Evolutionary conservation across 2,797 vertebrate genomes (phyloP), one percentile per base, ranked within the genome.

Genomic region (Lophius americanus): DNA sequence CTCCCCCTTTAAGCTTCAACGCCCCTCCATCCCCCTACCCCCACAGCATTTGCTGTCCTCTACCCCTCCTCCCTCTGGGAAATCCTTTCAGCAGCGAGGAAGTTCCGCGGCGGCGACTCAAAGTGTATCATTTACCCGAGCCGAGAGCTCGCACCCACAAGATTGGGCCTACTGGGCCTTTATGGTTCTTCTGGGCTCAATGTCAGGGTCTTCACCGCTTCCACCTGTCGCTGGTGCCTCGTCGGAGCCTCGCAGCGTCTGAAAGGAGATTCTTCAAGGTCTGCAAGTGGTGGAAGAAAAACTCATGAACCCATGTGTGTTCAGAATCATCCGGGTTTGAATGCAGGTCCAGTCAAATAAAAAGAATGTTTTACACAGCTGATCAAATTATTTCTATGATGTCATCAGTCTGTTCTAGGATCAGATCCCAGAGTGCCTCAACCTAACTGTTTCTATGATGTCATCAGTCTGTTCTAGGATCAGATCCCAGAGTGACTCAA

Each of bases 51-150:
- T 74, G 65, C 61, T 71, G 63, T 76, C 81, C 59, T 79, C 73
- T 82, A 70, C 78, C 73, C 75, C 81, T 73, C 76, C 70, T 67
- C 64, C 66, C 73, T 67, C 47, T 70, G 73, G 72, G 76, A 78
- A 78, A 76, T 74, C 64, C 64, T 64, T 81, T 73, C 79, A 76
- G 54, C 68, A 79, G 78, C 37, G 32, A 79, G 68, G 82, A 84
- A 79, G 81, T 74, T 57, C 68, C 9, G 48, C 49, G 38, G 59
- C 53, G 60, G 65, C 72, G 52, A 23, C 70, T 85, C 67, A 68
- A 55, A 80, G 70, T 80, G 65, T 85, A 87, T 89, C 75, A 79
- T 85, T 90, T 91, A 90, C 90, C 87, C 83, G 81, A 79, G 70
- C 66, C 76, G 76, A 62, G 75, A 59, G 71, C 62, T 57, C 43